Base-by-base conservation (phyloP, 2,888 invertebrate genomes). In the Cephus runcator region DNA sequence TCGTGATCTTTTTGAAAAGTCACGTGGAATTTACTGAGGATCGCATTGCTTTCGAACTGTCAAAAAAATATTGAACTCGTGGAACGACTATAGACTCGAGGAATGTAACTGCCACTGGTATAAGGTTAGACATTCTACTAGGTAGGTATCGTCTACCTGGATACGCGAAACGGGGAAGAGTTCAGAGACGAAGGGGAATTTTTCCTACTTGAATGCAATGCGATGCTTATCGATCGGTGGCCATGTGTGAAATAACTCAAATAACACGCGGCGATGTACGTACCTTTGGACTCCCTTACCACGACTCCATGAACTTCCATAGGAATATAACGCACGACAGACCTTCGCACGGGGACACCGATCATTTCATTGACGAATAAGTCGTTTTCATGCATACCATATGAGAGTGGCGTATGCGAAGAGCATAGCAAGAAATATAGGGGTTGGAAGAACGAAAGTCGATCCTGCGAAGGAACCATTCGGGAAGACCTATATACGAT, bases 211-310 rank as follows among this genome's bases (percentile, higher is more conserved):
- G 80, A 86, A 82, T 81, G 86, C 83, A 84, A 85, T 80, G 81
- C 82, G 84, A 86, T 83, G 83, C 80, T 82, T 84, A 87, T 88
- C 86, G 88, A 88, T 88, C 86, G 83, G 77, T 79, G 81, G 80
- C 79, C 85, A 82, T 84, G 85, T 85, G 84, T 82, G 86, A 86
- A 86, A 87, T 88, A 86, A 85, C 83, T 86, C 82, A 82, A 83
- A 87, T 86, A 85, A 84, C 83, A 69, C 79, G 75, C 81, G 75
- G 69, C 75, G 75, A 79, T 56, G 73, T 73, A 73, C 35, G 75
- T 77, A 77, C 76, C 73, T 33, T 69, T 11, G 71, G 73, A 31
- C 34, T 30, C 31, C 31, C 71, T n/a, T 34, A 56, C 69, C 74
- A n/a, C 75, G 40, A 30, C 75, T 73, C 74, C 36, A 69, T 31